Percentiles rank a stretch among this genome's conserved stretches.
Conservation (phyloP, 2,797 vertebrate genomes). For the Eurystomus glaucurus region DNA sequence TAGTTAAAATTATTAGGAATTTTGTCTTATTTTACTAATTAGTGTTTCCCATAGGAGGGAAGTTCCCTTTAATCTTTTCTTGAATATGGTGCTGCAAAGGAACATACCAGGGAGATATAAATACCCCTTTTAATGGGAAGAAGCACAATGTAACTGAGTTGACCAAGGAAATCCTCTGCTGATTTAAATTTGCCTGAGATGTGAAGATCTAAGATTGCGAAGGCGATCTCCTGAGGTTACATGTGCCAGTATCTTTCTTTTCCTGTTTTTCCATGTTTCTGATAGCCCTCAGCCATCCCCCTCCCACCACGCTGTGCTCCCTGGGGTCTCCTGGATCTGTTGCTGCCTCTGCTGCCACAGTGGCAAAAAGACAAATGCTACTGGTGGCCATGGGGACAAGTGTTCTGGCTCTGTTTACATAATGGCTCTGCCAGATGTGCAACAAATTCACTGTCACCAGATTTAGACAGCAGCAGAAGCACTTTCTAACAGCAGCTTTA, state of each 20-base stretch:
- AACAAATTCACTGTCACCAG: background rate
- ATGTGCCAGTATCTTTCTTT: background rate
- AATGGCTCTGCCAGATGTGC: background rate
- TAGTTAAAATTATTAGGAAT: background rate
- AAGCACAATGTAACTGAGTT: background rate
- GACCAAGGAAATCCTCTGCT: background rate
- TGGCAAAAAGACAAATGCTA: background rate
- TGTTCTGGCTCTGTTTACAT: background rate
- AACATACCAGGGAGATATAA: background rate
- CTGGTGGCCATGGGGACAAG: background rate
- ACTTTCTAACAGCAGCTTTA: background rate
- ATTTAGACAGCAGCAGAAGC: background rate
- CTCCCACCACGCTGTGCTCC: fast-evolving
- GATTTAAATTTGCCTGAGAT: background rate
- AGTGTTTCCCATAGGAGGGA: background rate
- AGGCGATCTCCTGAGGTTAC: fast-evolving
- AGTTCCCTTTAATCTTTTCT: background rate
- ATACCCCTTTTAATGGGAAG: background rate
- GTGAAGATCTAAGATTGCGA: background rate
- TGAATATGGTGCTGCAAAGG: background rate
- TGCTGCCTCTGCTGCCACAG: background rate
- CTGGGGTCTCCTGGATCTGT: background rate
- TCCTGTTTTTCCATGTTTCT: background rate
- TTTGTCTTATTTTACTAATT: background rate
- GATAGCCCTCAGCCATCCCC: fast-evolving